Percentiles rank a stretch among this genome's conserved stretches.
Conservation (phyloP, 2,888 invertebrate genomes). For the Cephus pulcher region DNA sequence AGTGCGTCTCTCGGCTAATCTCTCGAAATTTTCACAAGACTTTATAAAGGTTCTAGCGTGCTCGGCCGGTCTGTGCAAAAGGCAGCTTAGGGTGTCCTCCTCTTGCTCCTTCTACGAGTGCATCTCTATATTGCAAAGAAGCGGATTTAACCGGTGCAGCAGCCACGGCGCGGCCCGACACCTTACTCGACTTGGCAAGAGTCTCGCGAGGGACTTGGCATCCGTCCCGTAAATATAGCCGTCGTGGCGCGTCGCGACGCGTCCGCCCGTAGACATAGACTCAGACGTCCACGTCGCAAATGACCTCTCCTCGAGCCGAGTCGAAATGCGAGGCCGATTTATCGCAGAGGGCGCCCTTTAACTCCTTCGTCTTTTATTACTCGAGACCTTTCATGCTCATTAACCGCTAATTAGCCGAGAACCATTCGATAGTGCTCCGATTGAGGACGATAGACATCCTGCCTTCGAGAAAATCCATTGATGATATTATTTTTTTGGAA, state of each 20-base stretch:
- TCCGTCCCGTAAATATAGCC: constrained; percentile 52
- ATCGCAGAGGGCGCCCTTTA: background rate
- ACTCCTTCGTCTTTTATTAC: background rate
- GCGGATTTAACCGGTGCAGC: constrained; percentile 53
- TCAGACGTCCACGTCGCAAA: background rate
- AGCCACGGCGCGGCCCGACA: constrained; percentile 42
- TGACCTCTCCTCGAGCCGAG: background rate
- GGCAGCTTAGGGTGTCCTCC: background rate
- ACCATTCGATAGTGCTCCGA: background rate
- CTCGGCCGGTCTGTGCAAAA: background rate
- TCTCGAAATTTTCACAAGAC: background rate
- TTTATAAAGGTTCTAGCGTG: background rate
- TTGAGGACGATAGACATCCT: background rate
- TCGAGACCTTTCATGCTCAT: background rate
- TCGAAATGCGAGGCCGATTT: background rate
- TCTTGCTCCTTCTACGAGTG: background rate
- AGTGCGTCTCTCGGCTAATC: background rate
- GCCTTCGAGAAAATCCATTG: background rate
- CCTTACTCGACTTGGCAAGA: constrained; percentile 61
- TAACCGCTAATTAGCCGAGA: background rate
- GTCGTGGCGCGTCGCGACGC: constrained; percentile 19
- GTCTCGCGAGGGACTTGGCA: constrained; percentile 26
- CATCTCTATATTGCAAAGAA: constrained; percentile 30
- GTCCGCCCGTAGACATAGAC: background rate
- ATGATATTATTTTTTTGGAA: background rate